These are phyloP conservation scores for Rotaria magnacalcarata DNA, from an alignment of 2,888 invertebrate genomes.

Conservation along the genomic window DNA sequence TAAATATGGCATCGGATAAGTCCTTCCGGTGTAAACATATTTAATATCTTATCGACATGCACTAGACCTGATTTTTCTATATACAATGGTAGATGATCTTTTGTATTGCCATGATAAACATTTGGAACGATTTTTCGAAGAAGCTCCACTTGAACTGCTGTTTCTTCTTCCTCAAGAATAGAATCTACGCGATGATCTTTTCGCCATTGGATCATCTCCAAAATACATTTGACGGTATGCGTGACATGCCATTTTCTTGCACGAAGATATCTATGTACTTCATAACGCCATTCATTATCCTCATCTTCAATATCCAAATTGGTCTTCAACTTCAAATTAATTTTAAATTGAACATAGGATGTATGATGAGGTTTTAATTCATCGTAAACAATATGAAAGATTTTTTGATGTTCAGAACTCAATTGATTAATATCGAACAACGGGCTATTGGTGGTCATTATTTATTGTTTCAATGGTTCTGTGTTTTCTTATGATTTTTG, in stretches of 20 bases:
- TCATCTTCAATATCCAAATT: not conserved
- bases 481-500: not conserved
- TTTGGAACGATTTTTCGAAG: not conserved
- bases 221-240: not conserved
- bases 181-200: not conserved
- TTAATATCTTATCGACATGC: not conserved
- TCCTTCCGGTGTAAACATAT: not conserved
- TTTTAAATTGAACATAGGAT: not conserved
- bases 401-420: not conserved
- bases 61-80: not conserved
- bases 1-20: not conserved
- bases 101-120: not conserved
- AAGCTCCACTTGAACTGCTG: not conserved
- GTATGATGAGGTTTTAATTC: not conserved
- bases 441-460: not conserved
- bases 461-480: not conserved
- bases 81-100: not conserved
- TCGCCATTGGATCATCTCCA: not conserved
- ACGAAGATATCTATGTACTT: not conserved
- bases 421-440: constrained; percentile 6
- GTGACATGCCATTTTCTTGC: not conserved
- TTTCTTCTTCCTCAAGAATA: not conserved
- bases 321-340: not conserved
- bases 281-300: constrained; percentile 9
- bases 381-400: not conserved